Conservation (phyloP, 2,113 vertebrate species). For the Hippocampus abdominalis region DNA sequence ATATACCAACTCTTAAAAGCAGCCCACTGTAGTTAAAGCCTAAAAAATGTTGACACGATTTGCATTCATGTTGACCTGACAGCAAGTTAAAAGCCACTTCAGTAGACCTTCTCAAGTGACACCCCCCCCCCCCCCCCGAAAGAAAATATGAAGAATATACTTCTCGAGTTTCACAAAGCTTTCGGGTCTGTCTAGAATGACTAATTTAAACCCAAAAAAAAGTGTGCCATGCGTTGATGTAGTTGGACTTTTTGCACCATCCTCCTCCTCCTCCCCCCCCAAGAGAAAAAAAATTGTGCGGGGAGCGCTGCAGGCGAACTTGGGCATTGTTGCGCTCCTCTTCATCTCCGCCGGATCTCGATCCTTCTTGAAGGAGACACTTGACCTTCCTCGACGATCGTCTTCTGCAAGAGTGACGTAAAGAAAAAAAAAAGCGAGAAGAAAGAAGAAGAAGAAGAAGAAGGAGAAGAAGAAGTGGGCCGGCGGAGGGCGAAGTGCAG, state of each 20-base stretch:
- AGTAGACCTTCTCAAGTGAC: not conserved
- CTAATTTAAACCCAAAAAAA: not conserved
- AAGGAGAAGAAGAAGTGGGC: constrained; percentile 62
- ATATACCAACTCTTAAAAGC: too few relatives aligned
- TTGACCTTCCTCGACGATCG: constrained; percentile 60
- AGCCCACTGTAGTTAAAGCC: too few relatives aligned
- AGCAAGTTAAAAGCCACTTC: not conserved
- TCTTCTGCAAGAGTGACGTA: constrained; percentile 66
- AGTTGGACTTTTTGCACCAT: not conserved
- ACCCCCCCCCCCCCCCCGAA: not conserved
- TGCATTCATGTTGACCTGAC: too few relatives aligned
- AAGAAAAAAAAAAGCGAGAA: constrained; percentile 14
- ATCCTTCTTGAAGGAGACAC: constrained; percentile 56
- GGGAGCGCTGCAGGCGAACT: not conserved
- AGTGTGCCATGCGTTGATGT: not conserved
- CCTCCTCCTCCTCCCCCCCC: not conserved
- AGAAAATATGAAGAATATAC: not conserved
- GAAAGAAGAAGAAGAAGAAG: constrained; percentile 22
- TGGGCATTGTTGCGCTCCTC: constrained; percentile 20
- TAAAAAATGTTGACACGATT: too few relatives aligned
- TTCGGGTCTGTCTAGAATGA: not conserved
- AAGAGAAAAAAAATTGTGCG: not conserved
- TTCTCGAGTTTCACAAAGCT: not conserved
- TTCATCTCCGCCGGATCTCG: constrained; percentile 62
- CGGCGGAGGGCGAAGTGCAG: constrained; percentile 67